phyloP scores from a whole-genome alignment of 2,888 invertebrate genomes.

The Tenthredo mesomela region DNA sequence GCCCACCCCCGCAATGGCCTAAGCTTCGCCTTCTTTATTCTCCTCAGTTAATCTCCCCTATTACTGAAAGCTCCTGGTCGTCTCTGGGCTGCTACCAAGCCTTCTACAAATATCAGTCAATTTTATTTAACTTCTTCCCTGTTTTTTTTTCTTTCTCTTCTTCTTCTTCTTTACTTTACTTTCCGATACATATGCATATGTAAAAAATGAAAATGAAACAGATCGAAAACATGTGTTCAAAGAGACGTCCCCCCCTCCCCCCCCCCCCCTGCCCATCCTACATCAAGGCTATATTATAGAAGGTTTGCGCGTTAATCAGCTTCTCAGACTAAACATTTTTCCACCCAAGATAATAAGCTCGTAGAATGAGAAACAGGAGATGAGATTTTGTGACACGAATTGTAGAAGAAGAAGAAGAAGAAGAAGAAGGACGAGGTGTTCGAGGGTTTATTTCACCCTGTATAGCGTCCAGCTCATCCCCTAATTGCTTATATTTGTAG shows the following conservation, averaged over 20 bases:
- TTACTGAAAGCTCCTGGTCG: conserved; percentile 42
- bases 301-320: conserved; percentile 29
- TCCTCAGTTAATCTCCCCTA: conserved; percentile 50
- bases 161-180: too few species aligned
- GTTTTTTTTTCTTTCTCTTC: neutral
- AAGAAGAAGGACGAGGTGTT: neutral
- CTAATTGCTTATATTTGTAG: neutral
- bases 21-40: neutral
- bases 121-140: neutral
- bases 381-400: neutral
- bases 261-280: too few species aligned
- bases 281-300: neutral
- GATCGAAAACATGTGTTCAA: conserved; percentile 40
- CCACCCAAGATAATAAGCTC: conserved; percentile 13
- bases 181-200: neutral
- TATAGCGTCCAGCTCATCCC: neutral
- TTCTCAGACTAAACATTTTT: conserved; percentile 50
- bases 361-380: conserved; percentile 1
- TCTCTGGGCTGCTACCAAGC: neutral
- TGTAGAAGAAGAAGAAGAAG: neutral
- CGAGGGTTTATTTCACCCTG: neutral
- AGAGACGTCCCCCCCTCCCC: too few species aligned
- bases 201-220: neutral
- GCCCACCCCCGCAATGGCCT: neutral
- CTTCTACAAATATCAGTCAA: conserved; percentile 46